Evolutionary conservation across 2,113 vertebrate species (phyloP), one percentile per base, ranked within the genome.

Genomic region (Enhydra lutris): DNA sequence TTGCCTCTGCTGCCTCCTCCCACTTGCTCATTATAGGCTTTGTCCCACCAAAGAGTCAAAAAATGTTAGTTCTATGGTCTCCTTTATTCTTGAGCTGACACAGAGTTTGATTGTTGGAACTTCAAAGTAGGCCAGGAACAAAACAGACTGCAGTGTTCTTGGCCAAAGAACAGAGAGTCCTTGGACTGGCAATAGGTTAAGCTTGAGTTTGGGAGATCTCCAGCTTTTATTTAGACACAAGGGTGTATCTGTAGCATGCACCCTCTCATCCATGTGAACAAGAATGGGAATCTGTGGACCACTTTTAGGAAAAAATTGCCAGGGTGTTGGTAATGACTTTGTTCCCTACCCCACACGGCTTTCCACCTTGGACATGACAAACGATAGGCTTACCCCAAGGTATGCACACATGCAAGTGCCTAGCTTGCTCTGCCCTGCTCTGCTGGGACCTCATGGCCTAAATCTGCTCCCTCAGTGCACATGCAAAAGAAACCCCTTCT

Each of bases 181-280:
- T 92, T 47, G 47, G 21, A 17, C 2, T 0, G n/a, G 11, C 7
- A 26, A 31, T 14, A 39, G 29, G 67, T 61, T 73, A 52, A 8
- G 17, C 14, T n/a, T 18, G 6, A 85, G 65, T 8, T 20, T n/a
- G 13, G 15, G n/a, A 57, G 39, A 1, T 45, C n/a, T 23, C 63
- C 34, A 4, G 13, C 1, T 50, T 61, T 42, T 78, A 26, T 69
- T 55, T 67, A 57, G 29, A 39, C 31, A 50, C 29, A 50, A 42
- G 24, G 14, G 4, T 1, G 6, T 0, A 2, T 7, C 21, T 45
- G n/a, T 6, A 29, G 26, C 12, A 0, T 3, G 2, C 4, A 18
- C 1, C 20, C 6, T 59, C 47, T 36, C 47, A n/a, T 50, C 18
- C 3, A 3, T 4, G 0, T 31, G 13, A 36, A 31, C 17, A 42